Conservation (phyloP, 2,113 vertebrate genomes). For the Colius striatus region DNA sequence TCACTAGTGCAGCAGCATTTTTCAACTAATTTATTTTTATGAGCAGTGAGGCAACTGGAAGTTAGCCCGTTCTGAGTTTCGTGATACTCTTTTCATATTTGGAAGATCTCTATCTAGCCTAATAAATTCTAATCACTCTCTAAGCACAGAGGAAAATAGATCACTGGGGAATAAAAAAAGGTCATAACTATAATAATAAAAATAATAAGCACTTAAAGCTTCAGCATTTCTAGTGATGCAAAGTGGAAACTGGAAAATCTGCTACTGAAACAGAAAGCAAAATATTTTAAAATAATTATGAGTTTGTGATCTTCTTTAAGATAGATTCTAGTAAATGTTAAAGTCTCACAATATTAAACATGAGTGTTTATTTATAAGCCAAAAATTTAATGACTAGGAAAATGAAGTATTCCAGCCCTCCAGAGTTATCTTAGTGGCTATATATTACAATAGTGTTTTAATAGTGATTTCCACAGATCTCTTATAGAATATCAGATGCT, state of each 20-base stretch:
- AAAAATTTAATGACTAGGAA: neutral
- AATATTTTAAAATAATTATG: neutral
- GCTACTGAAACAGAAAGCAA: neutral
- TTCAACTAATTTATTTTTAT: conserved; percentile 54
- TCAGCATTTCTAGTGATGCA: neutral
- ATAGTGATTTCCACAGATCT: neutral
- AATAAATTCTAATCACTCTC: conserved; percentile 29
- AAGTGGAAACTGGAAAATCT: neutral
- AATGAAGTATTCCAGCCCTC: neutral
- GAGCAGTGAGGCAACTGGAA: conserved; percentile 48
- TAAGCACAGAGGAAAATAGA: conserved; percentile 26
- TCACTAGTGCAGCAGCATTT: conserved; percentile 28
- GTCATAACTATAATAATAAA: conserved; percentile 1
- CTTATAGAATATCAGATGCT: neutral
- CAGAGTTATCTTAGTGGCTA: neutral
- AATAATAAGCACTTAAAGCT: neutral
- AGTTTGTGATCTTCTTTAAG: neutral
- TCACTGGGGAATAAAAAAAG: neutral
- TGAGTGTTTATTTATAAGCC: neutral
- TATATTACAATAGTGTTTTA: neutral
- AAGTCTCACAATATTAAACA: neutral
- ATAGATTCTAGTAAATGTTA: neutral
- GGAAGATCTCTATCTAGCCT: conserved; percentile 8
- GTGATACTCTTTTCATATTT: conserved; percentile 37
- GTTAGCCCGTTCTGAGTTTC: neutral